A percentile compares a stretch with the other conserved stretches of the same genome.
Conservation (phyloP, 1,140 invertebrate species). For the Zaprionus gabonicus region DNA sequence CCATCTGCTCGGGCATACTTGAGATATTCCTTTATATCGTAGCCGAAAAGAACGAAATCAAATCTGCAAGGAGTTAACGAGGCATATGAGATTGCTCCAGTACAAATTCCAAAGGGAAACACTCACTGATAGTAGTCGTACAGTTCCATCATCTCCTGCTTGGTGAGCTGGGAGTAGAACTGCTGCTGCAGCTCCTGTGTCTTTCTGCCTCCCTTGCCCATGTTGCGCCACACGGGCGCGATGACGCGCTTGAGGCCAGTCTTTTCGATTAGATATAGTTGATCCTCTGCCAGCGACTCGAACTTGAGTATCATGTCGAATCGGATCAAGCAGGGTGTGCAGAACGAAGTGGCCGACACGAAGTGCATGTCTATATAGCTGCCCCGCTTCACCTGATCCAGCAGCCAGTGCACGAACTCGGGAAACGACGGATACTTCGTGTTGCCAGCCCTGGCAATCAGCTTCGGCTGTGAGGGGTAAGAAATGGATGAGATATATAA, state of each 20-base stretch:
- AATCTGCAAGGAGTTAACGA: slow-evolving; percentile 86
- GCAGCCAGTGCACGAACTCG: slow-evolving; percentile 90
- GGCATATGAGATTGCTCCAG: background rate
- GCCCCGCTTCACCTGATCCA: slow-evolving; percentile 87
- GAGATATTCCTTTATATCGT: slow-evolving; percentile 90
- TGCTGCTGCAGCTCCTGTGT: slow-evolving; percentile 89
- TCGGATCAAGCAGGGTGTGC: slow-evolving; percentile 94
- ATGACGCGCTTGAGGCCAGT: slow-evolving; percentile 90
- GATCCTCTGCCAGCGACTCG: slow-evolving; percentile 94
- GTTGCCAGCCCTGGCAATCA: slow-evolving; percentile 53
- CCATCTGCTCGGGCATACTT: slow-evolving; percentile 87
- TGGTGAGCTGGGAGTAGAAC: slow-evolving; percentile 91
- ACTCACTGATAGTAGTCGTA: slow-evolving; percentile 92
- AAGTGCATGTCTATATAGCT: slow-evolving; percentile 95
- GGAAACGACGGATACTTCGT: slow-evolving; percentile 90
- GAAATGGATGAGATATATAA: background rate
- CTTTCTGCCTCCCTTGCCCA: slow-evolving; percentile 88
- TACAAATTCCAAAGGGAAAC: background rate
- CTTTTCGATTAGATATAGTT: slow-evolving; percentile 92
- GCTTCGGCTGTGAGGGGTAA: slow-evolving; percentile 35
- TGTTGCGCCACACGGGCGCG: slow-evolving; percentile 92
- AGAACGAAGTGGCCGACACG: slow-evolving; percentile 93
- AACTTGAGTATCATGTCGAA: slow-evolving; percentile 96
- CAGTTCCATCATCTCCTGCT: slow-evolving; percentile 90
- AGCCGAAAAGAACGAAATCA: slow-evolving; percentile 94